phyloP scores from a whole-genome alignment of 1,140 invertebrate species.

The Gryllus bimaculatus region DNA sequence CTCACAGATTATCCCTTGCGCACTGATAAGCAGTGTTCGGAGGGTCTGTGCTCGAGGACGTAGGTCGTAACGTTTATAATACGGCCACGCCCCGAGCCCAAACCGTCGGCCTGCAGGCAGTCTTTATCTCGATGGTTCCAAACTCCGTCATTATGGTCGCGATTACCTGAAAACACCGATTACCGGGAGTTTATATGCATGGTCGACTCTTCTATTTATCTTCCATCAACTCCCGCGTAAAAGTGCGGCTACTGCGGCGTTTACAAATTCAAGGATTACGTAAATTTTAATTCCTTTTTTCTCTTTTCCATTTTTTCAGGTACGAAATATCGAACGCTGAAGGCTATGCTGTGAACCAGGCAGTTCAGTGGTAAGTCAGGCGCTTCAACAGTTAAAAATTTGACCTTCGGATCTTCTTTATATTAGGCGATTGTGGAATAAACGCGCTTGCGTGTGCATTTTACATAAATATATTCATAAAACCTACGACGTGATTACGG shows the following conservation, averaged over 20 bases:
- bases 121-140: not conserved
- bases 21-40: not conserved
- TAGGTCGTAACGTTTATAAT: not conserved
- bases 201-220: not conserved
- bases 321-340: not conserved
- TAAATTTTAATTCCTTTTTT: not conserved
- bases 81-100: not conserved
- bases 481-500: not conserved
- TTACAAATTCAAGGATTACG: constrained; percentile 1
- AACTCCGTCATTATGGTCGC: not conserved
- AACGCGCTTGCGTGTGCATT: too few species aligned
- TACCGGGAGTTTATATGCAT: not conserved
- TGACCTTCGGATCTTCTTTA: too few species aligned
- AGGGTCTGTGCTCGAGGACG: not conserved
- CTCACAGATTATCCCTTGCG: not conserved
- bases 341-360: not conserved
- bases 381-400: too few species aligned
- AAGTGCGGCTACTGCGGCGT: not conserved
- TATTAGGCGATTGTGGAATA: too few species aligned
- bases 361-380: not conserved
- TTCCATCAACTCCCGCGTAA: not conserved
- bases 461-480: not conserved
- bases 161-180: not conserved
- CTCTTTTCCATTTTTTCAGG: not conserved
- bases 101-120: not conserved